A percentile compares a stretch with the other conserved stretches of the same genome.
phyloP scores from a whole-genome alignment of 2,113 vertebrate species.

The cat (Felis catus) region F.catus_Fca126_mat1.0 CM031412.1:207881001-207881500 shows the following conservation, averaged over 20 bases:
- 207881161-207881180: background rate
- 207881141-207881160: background rate
- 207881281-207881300: background rate
- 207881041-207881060: conserved; percentile 64
- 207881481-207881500: conserved; percentile 68
- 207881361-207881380: background rate
- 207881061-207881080: background rate
- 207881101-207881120: background rate
- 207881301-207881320: background rate
- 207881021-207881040: conserved; percentile 63
- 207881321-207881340: background rate
- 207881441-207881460: background rate
- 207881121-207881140: background rate
- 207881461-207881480: conserved; percentile 77
- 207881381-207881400: background rate
- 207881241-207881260: background rate
- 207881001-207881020: conserved; percentile 71
- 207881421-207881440: background rate
- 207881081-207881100: conserved; percentile 72
- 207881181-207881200: background rate
- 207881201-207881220: background rate
- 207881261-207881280: background rate
- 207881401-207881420: background rate
- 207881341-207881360: background rate
- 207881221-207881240: background rate